These are phyloP conservation scores for Scaptomyza polygonia DNA, from an alignment of 2,888 invertebrate species.

Conservation along the genomic window DNA sequence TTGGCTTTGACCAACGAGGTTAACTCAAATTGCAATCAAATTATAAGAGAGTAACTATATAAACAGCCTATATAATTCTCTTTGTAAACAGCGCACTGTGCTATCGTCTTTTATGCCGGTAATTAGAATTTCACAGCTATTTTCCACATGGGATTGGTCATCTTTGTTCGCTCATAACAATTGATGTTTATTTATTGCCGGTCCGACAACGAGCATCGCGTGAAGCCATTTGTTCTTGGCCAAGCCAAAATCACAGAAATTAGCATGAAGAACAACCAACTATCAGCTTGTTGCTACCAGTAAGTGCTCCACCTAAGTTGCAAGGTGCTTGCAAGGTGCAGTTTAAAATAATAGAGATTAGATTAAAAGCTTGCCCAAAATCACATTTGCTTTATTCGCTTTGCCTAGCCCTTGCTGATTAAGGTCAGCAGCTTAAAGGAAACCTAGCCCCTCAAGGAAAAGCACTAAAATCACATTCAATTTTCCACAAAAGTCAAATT, in stretches of 20 bases:
- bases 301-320: conserved; percentile 35
- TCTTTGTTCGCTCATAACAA: conserved; percentile 46
- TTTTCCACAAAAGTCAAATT: not conserved
- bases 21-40: conserved; percentile 57
- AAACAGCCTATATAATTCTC: conserved; percentile 22
- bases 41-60: conserved; percentile 40
- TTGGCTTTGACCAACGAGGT: conserved; percentile 41
- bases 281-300: conserved; percentile 60
- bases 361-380: conserved; percentile 50
- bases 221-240: conserved; percentile 63
- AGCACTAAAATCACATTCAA: conserved; percentile 3
- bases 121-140: conserved; percentile 53
- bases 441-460: conserved; percentile 43
- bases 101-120: conserved; percentile 35
- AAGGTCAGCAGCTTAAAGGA: conserved; percentile 53
- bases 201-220: conserved; percentile 50
- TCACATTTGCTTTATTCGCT: conserved; percentile 21
- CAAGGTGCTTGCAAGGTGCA: conserved; percentile 58
- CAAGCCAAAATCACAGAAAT: conserved; percentile 41
- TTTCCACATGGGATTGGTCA: conserved; percentile 47
- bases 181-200: conserved; percentile 72
- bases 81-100: conserved; percentile 21
- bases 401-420: conserved; percentile 53
- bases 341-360: conserved; percentile 74
- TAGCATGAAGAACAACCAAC: conserved; percentile 44